Percentiles rank a stretch among this genome's conserved stretches.
Evolutionary conservation across 64 coral and sea anemone genomes (phyloP).

Genomic region (Stylophora pistillata): DNA sequence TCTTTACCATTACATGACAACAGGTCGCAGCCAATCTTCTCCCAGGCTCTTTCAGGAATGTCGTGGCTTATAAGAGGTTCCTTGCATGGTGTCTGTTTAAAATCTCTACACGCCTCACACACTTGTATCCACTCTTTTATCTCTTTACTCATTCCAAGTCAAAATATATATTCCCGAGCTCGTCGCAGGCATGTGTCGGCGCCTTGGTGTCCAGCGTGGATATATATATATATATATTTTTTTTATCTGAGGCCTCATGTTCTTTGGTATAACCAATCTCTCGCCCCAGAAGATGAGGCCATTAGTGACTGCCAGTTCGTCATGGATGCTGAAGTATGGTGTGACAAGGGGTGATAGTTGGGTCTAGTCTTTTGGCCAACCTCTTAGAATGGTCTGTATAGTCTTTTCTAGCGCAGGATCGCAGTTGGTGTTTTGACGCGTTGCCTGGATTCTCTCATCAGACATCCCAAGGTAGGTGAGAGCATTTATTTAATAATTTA

Average conservation of each 20-base stretch:
- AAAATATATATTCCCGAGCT: conserved; percentile 31
- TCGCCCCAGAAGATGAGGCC: conserved; percentile 5
- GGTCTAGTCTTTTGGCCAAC: neutral
- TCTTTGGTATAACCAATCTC: neutral
- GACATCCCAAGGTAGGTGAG: neutral
- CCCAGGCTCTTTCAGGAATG: conserved; percentile 13
- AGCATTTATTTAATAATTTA: neutral
- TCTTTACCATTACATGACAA: conserved; percentile 26
- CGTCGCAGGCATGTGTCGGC: neutral
- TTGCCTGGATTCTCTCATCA: neutral
- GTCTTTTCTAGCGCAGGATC: neutral
- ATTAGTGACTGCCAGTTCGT: conserved; percentile 4
- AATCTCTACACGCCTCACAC: conserved; percentile 19
- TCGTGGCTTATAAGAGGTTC: conserved; percentile 51
- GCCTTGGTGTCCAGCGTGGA: conserved; percentile 1
- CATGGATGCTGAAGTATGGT: neutral
- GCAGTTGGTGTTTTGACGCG: conserved; percentile 1
- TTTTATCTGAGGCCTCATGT: neutral
- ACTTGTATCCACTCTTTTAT: conserved; percentile 6
- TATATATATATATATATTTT: too few relatives aligned
- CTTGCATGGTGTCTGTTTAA: neutral
- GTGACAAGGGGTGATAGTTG: neutral
- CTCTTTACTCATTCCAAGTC: conserved; percentile 49
- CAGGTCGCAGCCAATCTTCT: conserved; percentile 29
- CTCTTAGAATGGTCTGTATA: neutral